These are phyloP conservation scores for Psylliodes chrysocephalus DNA, from an alignment of 2,888 invertebrate genomes.

Conservation along the genomic window DNA sequence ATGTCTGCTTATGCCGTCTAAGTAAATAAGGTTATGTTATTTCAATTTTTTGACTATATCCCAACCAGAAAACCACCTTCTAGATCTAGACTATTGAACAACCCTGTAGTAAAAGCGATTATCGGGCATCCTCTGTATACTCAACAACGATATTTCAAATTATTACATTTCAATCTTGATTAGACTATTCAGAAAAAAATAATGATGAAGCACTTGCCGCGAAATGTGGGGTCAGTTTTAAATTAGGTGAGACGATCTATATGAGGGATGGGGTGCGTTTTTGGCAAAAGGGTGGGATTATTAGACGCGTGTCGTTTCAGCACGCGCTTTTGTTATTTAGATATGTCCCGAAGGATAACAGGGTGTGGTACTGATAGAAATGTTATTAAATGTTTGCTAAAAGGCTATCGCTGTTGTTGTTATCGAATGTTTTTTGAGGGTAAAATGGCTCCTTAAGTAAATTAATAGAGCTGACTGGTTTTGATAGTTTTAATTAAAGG, in stretches of 20 bases:
- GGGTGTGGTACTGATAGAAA: background rate
- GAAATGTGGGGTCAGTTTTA: background rate
- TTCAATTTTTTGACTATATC: too few species aligned
- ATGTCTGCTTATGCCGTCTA: too few species aligned
- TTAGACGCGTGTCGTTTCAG: background rate
- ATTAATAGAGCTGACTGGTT: too few species aligned
- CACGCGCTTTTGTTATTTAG: slow-evolving; percentile 28
- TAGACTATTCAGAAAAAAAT: background rate
- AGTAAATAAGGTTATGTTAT: too few species aligned
- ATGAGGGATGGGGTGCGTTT: slow-evolving; percentile 20
- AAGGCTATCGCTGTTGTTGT: background rate
- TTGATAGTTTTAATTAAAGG: too few species aligned
- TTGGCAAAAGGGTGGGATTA: slow-evolving; percentile 20
- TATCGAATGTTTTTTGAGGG: too few species aligned
- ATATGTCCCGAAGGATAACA: slow-evolving; percentile 1
- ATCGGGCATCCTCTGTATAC: too few species aligned
- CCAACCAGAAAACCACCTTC: too few species aligned
- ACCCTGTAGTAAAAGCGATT: too few species aligned
- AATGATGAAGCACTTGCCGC: slow-evolving; percentile 8
- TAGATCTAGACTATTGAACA: too few species aligned
- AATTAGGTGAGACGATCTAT: slow-evolving; percentile 9
- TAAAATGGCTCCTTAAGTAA: too few species aligned
- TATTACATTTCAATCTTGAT: background rate
- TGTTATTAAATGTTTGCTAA: slow-evolving; percentile 14
- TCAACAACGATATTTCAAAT: background rate